Base-by-base conservation (phyloP, 2,113 vertebrate genomes). In the Thalassarche chlororhynchos region DNA sequence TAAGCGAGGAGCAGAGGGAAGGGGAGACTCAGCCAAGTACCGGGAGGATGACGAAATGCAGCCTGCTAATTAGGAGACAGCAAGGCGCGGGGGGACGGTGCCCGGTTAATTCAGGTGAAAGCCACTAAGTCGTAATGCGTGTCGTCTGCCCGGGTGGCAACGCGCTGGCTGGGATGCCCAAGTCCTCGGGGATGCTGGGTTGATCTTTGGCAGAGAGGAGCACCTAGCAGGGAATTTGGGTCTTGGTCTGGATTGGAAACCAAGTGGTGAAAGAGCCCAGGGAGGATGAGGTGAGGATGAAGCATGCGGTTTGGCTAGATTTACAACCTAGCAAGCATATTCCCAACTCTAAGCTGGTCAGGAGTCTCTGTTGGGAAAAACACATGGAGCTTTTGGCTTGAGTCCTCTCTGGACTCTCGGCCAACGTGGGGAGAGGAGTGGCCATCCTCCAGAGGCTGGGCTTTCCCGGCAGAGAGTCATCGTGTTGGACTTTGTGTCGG, bases 51-150 rank as follows among this genome's bases (percentile, higher is more conserved):
- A 61, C 7, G 23, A 79, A 79, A 72, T 6, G n/a, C 66, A 58
- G 70, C 65, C 75, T 19, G 81, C 87, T 96, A 97, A 96, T 96
- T 70, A 93, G 90, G 94, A 95, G 87, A 65, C 65, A 55, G 86
- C 72, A 6, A 3, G 54, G 79, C 8, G 16, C 6, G 3, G 61
- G 71, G 51, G 81, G 80, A 87, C 6, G 20, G 66, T 2, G 28
- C 26, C 87, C 19, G 86, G 3, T 20, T 84, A 42, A 76, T 69
- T 52, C 28, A 34, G 93, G 77, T 32, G 77, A 26, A n/a, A 92
- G 40, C 32, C 2, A 2, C 70, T 69, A 24, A 32, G 49, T 38
- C 0, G 0, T 0, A 0, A 3, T 2, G 10, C 1, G 16, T 34
- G 66, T 8, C 1, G 1, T 25, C 47, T 51, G 17, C 36, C 44